Evolutionary conservation across 1,140 invertebrate genomes (phyloP), one percentile per base, ranked within the genome.

Genomic region (Euglossa dilemma): DNA sequence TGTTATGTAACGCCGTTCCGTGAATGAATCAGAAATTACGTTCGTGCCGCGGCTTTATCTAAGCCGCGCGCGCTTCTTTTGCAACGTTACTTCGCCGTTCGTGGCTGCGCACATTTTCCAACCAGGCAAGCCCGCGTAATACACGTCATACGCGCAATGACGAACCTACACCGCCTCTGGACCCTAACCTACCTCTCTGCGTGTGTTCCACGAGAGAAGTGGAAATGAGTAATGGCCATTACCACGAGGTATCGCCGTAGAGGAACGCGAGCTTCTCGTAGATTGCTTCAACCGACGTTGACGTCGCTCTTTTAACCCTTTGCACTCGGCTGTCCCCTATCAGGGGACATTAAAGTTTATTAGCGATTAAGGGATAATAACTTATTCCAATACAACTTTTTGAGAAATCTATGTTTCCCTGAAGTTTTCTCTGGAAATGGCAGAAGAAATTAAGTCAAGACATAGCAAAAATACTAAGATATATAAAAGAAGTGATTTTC

Each of bases 21-120:
- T 87, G 86, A 87, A 87, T 87, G 86, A 87, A 87, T 87, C 86
- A 84, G 75, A 80, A 73, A 80, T 87, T 87, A 84, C 85, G 86
- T 84, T 87, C 45, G 63, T 67, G 84, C 85, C 75, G 59, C 36
- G 79, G 59, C 59, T 87, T 84, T 83, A 87, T 87, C 86, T 83
- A 74, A 54, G 66, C 57, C 47, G 59, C 47, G 47, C 56, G 52
- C 63, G 36, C 63, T 59, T 75, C 80, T 87, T 87, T 50, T 47
- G 64, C 73, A 52, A 67, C 79, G 67, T 76, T 77, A 72, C 71
- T 84, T 71, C 69, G 61, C 50, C 61, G 5, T 54, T 64, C 63
- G 16, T 16, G 36, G 50, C 52, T 6, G 8, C 11, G 18, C 28
- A 4, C 8, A 11, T 69, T 80, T 73, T 52, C 54, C 56, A 28